Conservation (phyloP, 2,888 invertebrate genomes). For the Capitulum mitella region DNA sequence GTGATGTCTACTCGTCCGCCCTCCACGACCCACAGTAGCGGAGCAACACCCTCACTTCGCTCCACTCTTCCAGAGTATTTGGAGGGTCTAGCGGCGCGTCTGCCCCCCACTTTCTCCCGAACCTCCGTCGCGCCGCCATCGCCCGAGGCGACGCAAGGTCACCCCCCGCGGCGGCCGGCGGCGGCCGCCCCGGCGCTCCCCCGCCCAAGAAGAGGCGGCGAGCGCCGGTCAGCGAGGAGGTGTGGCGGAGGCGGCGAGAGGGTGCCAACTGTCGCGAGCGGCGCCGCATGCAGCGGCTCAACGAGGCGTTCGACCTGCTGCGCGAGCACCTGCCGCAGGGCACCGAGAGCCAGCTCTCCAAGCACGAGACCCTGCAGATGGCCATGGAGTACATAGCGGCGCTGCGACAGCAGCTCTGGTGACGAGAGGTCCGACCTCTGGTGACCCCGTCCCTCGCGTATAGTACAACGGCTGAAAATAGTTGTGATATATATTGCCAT, state of each 20-base stretch:
- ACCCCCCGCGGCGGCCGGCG: not conserved
- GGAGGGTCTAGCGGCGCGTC: not conserved
- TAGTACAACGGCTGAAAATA: no score
- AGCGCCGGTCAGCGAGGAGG: not conserved
- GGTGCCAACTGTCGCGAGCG: slow-evolving; percentile 1
- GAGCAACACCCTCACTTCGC: no score
- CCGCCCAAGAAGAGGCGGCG: not conserved
- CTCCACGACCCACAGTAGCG: no score
- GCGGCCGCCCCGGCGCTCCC: not conserved
- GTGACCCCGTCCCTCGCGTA: no score
- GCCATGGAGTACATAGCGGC: slow-evolving; percentile 13
- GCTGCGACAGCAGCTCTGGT: not conserved
- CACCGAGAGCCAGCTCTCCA: not conserved
- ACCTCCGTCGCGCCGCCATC: not conserved
- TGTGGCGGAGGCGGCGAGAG: slow-evolving; percentile 3
- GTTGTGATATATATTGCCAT: no score
- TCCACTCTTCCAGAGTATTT: no score
- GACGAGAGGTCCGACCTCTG: no score
- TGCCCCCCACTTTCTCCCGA: not conserved
- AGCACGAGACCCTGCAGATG: slow-evolving; percentile 15
- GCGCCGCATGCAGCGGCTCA: slow-evolving; percentile 7
- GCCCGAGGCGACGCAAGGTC: not conserved
- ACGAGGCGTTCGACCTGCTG: slow-evolving; percentile 10
- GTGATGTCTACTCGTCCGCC: no score
- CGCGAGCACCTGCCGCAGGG: not conserved